phyloP scores from a whole-genome alignment of 2,888 invertebrate species.

The Hololepta plana region DNA sequence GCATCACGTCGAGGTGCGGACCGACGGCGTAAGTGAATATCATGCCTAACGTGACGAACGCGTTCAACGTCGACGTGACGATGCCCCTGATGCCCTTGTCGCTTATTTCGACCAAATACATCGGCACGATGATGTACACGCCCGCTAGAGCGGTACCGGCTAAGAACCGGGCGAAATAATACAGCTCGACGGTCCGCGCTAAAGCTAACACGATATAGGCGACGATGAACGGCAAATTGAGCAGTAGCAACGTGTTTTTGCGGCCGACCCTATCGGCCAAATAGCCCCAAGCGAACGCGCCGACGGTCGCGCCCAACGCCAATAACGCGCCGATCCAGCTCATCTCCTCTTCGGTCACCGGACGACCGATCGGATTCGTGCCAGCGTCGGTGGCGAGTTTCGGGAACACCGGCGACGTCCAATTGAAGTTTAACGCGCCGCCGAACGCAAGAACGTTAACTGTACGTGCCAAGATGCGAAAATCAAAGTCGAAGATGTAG shows the following conservation, averaged over 20 bases:
- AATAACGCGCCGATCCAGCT: constrained; percentile 59
- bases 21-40: constrained; percentile 52
- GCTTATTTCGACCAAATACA: constrained; percentile 75
- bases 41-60: constrained; percentile 51
- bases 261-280: constrained; percentile 44
- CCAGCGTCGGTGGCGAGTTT: constrained; percentile 14
- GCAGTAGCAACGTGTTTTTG: constrained; percentile 42
- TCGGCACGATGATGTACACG: constrained; percentile 57
- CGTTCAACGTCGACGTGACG: constrained; percentile 63
- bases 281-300: constrained; percentile 49
- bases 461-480: no score
- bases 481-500: no score
- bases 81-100: constrained; percentile 60
- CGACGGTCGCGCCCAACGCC: constrained; percentile 44
- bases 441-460: no score
- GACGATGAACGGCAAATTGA: constrained; percentile 41
- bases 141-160: constrained; percentile 48
- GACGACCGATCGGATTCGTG: constrained; percentile 27
- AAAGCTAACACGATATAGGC: constrained; percentile 23
- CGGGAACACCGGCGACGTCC: constrained; percentile 20
- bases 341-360: constrained; percentile 35
- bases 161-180: constrained; percentile 26
- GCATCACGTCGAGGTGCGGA: constrained; percentile 47
- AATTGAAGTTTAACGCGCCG: no score
- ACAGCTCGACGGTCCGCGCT: constrained; percentile 13